Percentiles rank a stretch among this genome's conserved stretches.
phyloP scores from a whole-genome alignment of 1,140 invertebrate genomes.

The Zaprionus kolodkinae region DNA sequence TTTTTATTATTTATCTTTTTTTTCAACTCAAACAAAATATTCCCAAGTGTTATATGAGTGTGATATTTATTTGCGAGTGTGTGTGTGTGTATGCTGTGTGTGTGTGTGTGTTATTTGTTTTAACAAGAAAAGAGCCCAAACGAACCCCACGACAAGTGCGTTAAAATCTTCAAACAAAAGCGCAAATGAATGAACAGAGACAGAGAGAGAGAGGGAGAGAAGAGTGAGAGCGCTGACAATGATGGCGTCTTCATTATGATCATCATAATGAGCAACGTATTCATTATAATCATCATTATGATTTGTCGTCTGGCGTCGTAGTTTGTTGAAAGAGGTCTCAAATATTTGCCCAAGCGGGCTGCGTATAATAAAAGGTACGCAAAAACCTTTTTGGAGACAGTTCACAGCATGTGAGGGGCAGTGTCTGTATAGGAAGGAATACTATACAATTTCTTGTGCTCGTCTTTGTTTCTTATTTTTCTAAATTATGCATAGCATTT shows the following conservation, averaged over 20 bases:
- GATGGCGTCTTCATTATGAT: conserved; percentile 26
- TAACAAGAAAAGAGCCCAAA: conserved; percentile 13
- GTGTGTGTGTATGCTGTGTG: neutral
- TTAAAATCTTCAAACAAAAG: conserved; percentile 72
- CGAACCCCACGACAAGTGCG: conserved; percentile 57
- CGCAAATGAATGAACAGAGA: conserved; percentile 61
- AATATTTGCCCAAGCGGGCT: conserved; percentile 57
- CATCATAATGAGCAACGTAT: conserved; percentile 3
- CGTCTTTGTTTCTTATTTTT: too few relatives aligned
- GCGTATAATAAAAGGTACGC: conserved; percentile 45
- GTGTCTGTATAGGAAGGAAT: too few relatives aligned
- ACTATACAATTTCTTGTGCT: too few relatives aligned
- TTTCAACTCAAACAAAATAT: conserved; percentile 17
- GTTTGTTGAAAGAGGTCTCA: conserved; percentile 48
- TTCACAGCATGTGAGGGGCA: neutral
- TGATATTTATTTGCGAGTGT: neutral
- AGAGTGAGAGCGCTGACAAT: conserved; percentile 4
- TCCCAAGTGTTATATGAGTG: neutral
- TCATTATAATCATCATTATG: conserved; percentile 15
- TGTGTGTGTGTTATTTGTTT: conserved; percentile 24
- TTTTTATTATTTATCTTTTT: conserved; percentile 1
- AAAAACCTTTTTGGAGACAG: neutral
- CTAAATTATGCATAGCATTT: neutral
- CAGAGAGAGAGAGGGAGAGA: neutral
- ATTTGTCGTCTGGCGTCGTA: neutral